Evolutionary conservation across 2,888 invertebrate genomes (phyloP), one percentile per base, ranked within the genome.

Genomic region (Apeira syringaria): DNA sequence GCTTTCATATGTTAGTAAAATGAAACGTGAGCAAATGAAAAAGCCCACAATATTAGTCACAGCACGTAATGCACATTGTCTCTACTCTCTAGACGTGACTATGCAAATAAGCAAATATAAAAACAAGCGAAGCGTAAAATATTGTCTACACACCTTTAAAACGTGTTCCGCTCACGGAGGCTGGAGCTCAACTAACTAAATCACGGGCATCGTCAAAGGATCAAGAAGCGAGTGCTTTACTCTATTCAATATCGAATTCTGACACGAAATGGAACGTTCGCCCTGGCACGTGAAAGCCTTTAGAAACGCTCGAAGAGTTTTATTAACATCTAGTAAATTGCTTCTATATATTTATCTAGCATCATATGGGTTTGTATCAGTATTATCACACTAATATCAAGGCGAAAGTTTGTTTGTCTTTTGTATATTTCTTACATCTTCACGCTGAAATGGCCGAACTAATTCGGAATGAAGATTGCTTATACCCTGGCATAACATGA

Each of bases 251-350:
- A 8, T 60, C 36, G 61, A 73, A 82, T 73, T 41, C 60, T 63
- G 42, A 50, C 74, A 65, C 71, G 74, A 55, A 63, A 38, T 42
- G 50, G 60, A 59, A 48, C 63, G 59, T 49, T 53, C 73, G 65
- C 70, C 73, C 50, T 53, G 61, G 68, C 61, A 73, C 68, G 73
- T 59, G 40, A 53, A 53, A 49, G 64, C 64, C 64, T 69, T 78
- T 71, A 59, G 61, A 50, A 50, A 46, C 49, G 57, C 54, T 50
- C 43, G 51, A 53, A 56, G 51, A 27, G 56, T 69, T 77, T 72
- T 77, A 81, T 79, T 75, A 66, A 62, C 66, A 62, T 61, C 68
- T 68, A 74, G 74, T 77, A 68, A 65, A 53, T 51, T 52, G 22
- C 9, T 5, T n/a, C n/a, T n/a, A n/a, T n/a, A n/a, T n/a, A n/a